Percentiles rank a stretch among this genome's conserved stretches.
These are phyloP conservation scores for Tetramorium simillimum DNA, from an alignment of 1,140 invertebrate genomes.

Conservation along the genomic window DNA sequence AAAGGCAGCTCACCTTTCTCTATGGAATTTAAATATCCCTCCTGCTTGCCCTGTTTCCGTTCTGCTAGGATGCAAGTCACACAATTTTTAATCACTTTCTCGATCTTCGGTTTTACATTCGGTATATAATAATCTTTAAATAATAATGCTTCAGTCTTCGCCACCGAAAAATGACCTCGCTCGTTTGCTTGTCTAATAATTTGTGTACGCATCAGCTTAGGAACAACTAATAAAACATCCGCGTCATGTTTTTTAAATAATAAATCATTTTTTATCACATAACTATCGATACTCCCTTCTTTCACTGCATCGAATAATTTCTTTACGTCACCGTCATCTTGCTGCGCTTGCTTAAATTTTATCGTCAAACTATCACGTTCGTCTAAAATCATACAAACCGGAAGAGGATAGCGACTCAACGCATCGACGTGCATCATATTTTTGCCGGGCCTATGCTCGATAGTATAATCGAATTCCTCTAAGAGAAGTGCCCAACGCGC, in stretches of 20 bases:
- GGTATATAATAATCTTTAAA: background rate
- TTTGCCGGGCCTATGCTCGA: background rate
- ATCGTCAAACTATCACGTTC: background rate
- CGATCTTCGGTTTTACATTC: background rate
- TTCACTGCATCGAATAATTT: background rate
- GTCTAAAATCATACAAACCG: background rate
- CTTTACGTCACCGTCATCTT: background rate
- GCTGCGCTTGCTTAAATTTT: background rate
- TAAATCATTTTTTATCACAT: background rate
- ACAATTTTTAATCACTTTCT: background rate
- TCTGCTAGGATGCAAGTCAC: background rate
- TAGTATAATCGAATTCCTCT: background rate
- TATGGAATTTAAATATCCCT: background rate
- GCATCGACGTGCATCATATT: background rate
- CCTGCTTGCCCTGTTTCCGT: background rate
- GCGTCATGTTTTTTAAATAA: background rate
- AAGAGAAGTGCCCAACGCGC: background rate
- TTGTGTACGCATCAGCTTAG: background rate
- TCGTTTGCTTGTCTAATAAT: background rate
- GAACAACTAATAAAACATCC: background rate
- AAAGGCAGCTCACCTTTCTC: background rate
- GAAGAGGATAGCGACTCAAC: background rate
- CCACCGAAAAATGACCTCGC: background rate
- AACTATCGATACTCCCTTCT: background rate
- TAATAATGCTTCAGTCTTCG: background rate